Base-by-base conservation (phyloP, 2,113 vertebrate species). In the Willisornis vidua region DNA sequence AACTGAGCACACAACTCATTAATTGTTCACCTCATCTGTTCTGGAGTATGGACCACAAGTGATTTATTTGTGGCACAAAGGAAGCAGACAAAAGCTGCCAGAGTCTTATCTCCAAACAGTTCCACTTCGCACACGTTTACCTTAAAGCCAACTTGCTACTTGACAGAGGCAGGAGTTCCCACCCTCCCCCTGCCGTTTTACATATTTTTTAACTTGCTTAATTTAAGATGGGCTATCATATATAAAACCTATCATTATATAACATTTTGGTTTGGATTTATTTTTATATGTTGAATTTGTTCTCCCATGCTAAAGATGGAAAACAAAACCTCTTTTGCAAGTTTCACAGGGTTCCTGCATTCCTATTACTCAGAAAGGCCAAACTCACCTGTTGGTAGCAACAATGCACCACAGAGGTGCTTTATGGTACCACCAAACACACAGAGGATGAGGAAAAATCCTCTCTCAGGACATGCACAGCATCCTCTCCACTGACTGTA, bases 61-160 rank as follows among this genome's bases (percentile, higher is more conserved):
- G 4, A 84, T 65, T 65, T 78, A 85, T 86, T 78, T 87, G 78
- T 71, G 65, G 70, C 76, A 91, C 46, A 58, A 85, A 57, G 43
- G 4, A 66, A 26, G 76, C 54, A 96, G 62, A 81, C 61, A 92
- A 94, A 96, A 96, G 57, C 67, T 92, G 74, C 51, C 39, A 9
- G 10, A 76, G 48, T 59, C 93, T 84, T 62, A 90, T 73, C 78
- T 78, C 77, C 61, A 91, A 95, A 82, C 72, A 93, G 72, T 76
- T 62, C 31, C 49, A 81, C 45, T 94, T 74, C 75, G n/a, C n/a
- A 91, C 43, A 74, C 61, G 48, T 65, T 89, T 87, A 90, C 0
- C 0, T 45, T 76, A 48, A 94, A 80, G 67, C 41, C 48, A 83
- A 71, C 48, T 58, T 66, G 52, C 49, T 82, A 58, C 39, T 68